A percentile compares a stretch with the other conserved stretches of the same genome.
Evolutionary conservation across 1,140 invertebrate species (phyloP).

Genomic region (Drosophila micromelanica): DNA sequence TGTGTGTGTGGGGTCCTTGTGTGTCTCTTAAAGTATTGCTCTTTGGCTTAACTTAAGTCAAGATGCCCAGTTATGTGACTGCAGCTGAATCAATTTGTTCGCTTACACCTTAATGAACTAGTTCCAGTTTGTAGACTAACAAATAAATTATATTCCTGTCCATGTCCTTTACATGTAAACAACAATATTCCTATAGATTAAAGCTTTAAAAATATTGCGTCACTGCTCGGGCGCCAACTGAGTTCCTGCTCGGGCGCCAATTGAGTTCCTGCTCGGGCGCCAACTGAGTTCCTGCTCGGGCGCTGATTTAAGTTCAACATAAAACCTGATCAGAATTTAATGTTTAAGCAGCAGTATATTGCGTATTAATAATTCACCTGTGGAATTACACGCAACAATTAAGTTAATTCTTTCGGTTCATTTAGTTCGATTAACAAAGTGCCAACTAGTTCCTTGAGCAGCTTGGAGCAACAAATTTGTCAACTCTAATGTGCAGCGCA

Average conservation of each 20-base stretch:
- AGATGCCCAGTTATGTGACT: background rate
- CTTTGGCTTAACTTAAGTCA: constrained; percentile 12
- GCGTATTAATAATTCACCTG: background rate
- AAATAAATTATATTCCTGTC: background rate
- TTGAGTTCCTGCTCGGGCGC: background rate
- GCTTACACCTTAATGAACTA: constrained; percentile 1
- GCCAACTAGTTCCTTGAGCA: constrained; percentile 9
- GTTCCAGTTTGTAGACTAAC: background rate
- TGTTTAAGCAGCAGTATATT: background rate
- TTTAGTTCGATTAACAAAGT: constrained; percentile 15
- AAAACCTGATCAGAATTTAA: background rate
- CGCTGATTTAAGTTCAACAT: too few species aligned
- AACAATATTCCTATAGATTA: too few species aligned
- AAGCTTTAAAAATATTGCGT: too few species aligned
- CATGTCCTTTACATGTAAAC: too few species aligned
- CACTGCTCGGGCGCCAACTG: background rate
- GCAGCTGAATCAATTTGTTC: constrained; percentile 4
- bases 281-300: background rate
- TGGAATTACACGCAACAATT: background rate
- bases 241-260: background rate
- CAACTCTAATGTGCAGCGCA: constrained; percentile 55
- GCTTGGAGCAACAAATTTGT: constrained; percentile 9
- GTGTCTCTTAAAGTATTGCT: constrained; percentile 20
- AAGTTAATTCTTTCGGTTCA: background rate
- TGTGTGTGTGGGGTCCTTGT: background rate